Conservation (phyloP, 2,113 vertebrate genomes). For the Axis porcinus region DNA sequence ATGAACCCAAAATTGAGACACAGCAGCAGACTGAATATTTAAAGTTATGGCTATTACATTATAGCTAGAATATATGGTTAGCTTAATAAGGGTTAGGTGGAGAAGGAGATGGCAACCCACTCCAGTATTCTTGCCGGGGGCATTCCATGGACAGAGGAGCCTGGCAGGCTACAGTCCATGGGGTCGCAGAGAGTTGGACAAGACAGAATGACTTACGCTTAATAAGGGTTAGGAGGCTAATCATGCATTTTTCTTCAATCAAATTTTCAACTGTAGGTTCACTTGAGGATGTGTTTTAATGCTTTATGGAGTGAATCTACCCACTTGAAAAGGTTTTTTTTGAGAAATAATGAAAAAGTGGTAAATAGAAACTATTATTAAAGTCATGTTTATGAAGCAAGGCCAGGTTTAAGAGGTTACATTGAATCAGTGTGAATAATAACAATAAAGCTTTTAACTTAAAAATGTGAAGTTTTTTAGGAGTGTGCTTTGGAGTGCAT, state of each 20-base stretch:
- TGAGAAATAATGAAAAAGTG: conserved; percentile 9
- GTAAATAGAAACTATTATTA: not conserved
- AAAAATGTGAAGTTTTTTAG: not conserved
- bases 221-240: not conserved
- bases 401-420: not conserved
- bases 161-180: not conserved
- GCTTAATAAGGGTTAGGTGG: not conserved
- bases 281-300: not conserved
- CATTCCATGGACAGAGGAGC: not conserved
- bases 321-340: not conserved
- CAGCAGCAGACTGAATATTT: not conserved
- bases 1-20: not conserved
- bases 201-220: accelerated
- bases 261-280: not conserved
- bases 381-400: not conserved
- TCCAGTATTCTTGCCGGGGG: not conserved
- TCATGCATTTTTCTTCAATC: not conserved
- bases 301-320: not conserved
- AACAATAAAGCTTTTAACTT: not conserved
- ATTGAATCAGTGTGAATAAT: not conserved
- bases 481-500: not conserved
- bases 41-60: not conserved
- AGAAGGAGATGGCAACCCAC: not conserved
- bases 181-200: accelerated
- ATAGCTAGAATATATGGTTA: not conserved